phyloP scores from a whole-genome alignment of 2,888 invertebrate species.

The Ectemnius cavifrons region DNA sequence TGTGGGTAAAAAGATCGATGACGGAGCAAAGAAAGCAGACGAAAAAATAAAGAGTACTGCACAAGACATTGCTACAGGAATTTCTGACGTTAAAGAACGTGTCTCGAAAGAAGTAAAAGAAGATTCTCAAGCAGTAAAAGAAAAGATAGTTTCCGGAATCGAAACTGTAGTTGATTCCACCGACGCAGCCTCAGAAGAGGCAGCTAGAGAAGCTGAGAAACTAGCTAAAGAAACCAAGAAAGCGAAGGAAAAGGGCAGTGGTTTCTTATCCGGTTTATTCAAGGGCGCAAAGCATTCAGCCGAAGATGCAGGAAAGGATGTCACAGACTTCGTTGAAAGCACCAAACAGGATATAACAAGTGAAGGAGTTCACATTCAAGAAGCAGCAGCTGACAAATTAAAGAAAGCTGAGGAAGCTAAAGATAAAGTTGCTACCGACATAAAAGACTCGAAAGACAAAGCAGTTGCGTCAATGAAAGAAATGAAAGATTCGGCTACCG shows the following conservation, averaged over 20 bases:
- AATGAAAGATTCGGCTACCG: conserved; percentile 37
- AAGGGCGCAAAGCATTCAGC: conserved; percentile 64
- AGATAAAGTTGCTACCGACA: conserved; percentile 35
- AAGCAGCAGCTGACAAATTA: conserved; percentile 35
- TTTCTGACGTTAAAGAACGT: conserved; percentile 37
- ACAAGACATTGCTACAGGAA: conserved; percentile 30
- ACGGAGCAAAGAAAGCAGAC: conserved; percentile 72
- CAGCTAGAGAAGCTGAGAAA: conserved; percentile 59
- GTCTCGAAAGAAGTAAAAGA: conserved; percentile 50
- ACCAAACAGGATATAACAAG: conserved; percentile 60
- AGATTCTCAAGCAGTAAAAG: conserved; percentile 41
- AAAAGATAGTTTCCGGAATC: conserved; percentile 42
- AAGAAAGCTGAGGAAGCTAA: conserved; percentile 35
- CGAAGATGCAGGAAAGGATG: conserved; percentile 57
- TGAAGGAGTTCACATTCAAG: conserved; percentile 55
- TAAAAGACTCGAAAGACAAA: conserved; percentile 52
- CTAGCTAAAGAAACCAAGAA: conserved; percentile 59
- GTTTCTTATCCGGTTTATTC: conserved; percentile 67
- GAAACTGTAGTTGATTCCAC: conserved; percentile 74
- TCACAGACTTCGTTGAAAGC: conserved; percentile 66
- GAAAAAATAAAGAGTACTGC: conserved; percentile 33
- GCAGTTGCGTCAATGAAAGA: conserved; percentile 26
- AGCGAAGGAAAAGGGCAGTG: conserved; percentile 62
- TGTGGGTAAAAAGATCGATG: conserved; percentile 37
- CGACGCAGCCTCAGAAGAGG: conserved; percentile 73